A percentile compares a stretch with the other conserved stretches of the same genome.
Evolutionary conservation across 2,113 vertebrate species (phyloP).

Genomic region (Cygnus buccinator): DNA sequence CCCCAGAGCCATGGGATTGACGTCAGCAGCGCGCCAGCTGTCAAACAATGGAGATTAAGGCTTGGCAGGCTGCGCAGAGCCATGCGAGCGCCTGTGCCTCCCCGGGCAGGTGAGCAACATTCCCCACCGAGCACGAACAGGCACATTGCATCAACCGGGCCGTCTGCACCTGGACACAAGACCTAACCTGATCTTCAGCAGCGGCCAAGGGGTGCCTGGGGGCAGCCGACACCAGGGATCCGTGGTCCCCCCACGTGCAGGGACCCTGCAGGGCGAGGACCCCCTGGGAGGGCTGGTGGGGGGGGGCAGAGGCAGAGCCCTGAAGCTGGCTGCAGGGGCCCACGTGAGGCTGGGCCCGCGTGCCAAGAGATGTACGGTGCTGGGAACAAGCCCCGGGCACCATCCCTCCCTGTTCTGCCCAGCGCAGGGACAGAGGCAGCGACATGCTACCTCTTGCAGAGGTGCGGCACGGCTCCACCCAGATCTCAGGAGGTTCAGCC

Average conservation of each 20-base stretch:
- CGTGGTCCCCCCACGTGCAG: rapidly evolving
- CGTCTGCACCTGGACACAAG: slow-evolving; percentile 11
- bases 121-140: slow-evolving; percentile 29
- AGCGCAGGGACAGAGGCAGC: not conserved
- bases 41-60: slow-evolving; percentile 52
- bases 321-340: not conserved
- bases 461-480: rapidly evolving
- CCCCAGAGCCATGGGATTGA: slow-evolving; percentile 69
- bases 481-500: not conserved
- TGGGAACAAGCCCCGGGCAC: not conserved
- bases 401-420: not conserved
- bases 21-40: slow-evolving; percentile 59
- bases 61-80: slow-evolving; percentile 6
- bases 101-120: slow-evolving; percentile 30
- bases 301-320: not conserved
- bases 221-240: not conserved
- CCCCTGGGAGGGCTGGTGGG: not conserved
- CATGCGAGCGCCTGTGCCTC: not conserved
- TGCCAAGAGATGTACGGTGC: not conserved
- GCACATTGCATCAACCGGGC: not conserved
- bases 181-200: not conserved
- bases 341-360: rapidly evolving
- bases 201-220: not conserved
- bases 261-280: too few relatives aligned
- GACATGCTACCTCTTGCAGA: not conserved